Percentiles rank a stretch among this genome's conserved stretches.
Conservation (phyloP, 2,888 invertebrate genomes). For the Adelphocoris suturalis region DNA sequence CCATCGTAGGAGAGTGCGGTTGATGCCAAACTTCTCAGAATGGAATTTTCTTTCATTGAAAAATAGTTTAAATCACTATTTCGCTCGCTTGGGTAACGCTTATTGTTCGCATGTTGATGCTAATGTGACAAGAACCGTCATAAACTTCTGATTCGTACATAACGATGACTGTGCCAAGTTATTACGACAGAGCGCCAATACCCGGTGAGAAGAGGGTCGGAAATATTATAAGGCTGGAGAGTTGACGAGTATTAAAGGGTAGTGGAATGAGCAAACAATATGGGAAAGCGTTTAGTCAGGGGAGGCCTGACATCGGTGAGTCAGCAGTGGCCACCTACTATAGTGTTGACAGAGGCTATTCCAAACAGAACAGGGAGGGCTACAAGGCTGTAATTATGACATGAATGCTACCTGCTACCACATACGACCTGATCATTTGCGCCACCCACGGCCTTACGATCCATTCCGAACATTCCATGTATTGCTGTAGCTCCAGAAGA, state of each 20-base stretch:
- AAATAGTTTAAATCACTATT: too few relatives aligned
- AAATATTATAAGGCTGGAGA: slow-evolving; percentile 50
- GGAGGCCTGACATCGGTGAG: slow-evolving; percentile 38
- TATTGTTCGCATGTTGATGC: too few relatives aligned
- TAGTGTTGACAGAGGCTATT: slow-evolving; percentile 66
- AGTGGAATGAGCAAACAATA: slow-evolving; percentile 64
- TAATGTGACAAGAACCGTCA: too few relatives aligned
- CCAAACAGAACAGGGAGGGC: slow-evolving; percentile 56
- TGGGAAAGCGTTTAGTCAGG: slow-evolving; percentile 68
- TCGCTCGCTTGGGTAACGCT: too few relatives aligned
- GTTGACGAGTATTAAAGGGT: slow-evolving; percentile 64
- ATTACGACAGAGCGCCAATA: slow-evolving; percentile 4
- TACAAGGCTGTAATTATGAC: slow-evolving; percentile 56
- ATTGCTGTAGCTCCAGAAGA: neutral
- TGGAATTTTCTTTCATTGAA: too few relatives aligned
- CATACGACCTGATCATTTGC: slow-evolving; percentile 21
- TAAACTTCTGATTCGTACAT: neutral
- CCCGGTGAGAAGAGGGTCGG: slow-evolving; percentile 6
- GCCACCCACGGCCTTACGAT: neutral
- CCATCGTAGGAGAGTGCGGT: too few relatives aligned
- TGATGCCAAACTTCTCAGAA: too few relatives aligned
- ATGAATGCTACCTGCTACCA: slow-evolving; percentile 60
- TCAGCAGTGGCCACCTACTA: slow-evolving; percentile 66
- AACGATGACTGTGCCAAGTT: neutral
- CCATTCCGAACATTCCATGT: neutral